These are phyloP conservation scores for Chloroclysta siterata DNA, from an alignment of 2,888 invertebrate genomes.

Conservation along the genomic window DNA sequence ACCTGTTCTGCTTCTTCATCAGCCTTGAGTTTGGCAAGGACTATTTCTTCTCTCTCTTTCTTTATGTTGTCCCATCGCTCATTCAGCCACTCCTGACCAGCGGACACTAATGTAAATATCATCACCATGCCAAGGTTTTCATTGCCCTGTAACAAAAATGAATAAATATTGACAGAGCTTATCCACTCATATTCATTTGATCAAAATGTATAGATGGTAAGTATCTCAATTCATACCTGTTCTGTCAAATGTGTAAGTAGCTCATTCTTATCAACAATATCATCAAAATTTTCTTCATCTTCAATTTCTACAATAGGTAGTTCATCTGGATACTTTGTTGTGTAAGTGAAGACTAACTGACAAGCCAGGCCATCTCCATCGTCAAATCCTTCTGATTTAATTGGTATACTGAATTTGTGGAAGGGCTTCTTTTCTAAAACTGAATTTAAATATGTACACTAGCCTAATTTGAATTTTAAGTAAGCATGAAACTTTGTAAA, in stretches of 20 bases:
- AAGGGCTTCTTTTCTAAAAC: constrained; percentile 87
- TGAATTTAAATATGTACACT: no score
- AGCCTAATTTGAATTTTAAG: not conserved
- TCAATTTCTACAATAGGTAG: constrained; percentile 92
- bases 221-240: constrained; percentile 77
- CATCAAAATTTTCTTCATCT: constrained; percentile 90
- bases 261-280: constrained; percentile 86
- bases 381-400: constrained; percentile 92
- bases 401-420: constrained; percentile 91
- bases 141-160: constrained; percentile 86
- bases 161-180: not conserved
- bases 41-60: constrained; percentile 88
- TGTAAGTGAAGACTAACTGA: constrained; percentile 92
- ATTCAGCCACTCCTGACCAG: constrained; percentile 97
- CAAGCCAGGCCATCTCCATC: constrained; percentile 90
- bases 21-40: constrained; percentile 87
- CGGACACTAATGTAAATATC: constrained; percentile 97
- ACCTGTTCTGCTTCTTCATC: constrained; percentile 96
- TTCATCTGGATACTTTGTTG: constrained; percentile 95
- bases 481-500: no score
- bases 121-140: constrained; percentile 98
- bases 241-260: constrained; percentile 88
- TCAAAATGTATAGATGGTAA: not conserved
- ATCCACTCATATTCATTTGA: not conserved
- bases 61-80: constrained; percentile 92